phyloP scores from a whole-genome alignment of 2,888 invertebrate species.

The Latheticus oryzae region DNA sequence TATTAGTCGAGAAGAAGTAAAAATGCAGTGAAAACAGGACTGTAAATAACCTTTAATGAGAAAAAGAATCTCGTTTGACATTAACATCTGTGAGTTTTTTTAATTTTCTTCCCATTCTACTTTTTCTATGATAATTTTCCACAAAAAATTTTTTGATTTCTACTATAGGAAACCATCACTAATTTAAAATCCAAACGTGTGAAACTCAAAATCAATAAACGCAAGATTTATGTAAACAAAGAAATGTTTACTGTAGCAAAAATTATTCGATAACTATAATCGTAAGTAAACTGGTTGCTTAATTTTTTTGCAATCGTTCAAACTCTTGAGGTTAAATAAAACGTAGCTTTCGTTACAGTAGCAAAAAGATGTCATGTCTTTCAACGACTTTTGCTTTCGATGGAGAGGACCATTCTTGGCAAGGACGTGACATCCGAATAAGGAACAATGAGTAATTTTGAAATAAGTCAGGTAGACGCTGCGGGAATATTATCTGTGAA shows the following conservation, averaged over 20 bases:
- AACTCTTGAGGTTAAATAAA: constrained; percentile 6
- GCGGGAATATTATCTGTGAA: no score
- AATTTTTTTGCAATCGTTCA: constrained; percentile 22
- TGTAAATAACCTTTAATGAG: no score
- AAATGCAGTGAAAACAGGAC: no score
- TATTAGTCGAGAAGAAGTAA: no score
- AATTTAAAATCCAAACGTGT: no score
- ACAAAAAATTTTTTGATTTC: no score
- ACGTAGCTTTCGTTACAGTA: constrained; percentile 9
- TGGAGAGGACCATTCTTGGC: constrained; percentile 22
- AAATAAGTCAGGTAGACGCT: no score
- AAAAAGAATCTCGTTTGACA: no score
- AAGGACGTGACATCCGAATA: constrained; percentile 22
- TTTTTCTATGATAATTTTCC: no score
- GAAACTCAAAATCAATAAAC: constrained; percentile 11
- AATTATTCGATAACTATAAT: constrained; percentile 1
- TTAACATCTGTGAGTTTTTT: no score
- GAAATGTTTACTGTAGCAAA: constrained; percentile 10
- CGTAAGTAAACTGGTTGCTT: constrained; percentile 11
- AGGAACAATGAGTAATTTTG: constrained; percentile 20
- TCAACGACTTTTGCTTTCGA: constrained; percentile 16
- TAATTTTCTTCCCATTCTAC: no score
- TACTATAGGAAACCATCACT: no score
- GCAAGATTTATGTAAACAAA: constrained; percentile 9
- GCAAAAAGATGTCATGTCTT: constrained; percentile 15